Conservation (phyloP, 2,888 invertebrate species). For the Lycocerus yunnanus region DNA sequence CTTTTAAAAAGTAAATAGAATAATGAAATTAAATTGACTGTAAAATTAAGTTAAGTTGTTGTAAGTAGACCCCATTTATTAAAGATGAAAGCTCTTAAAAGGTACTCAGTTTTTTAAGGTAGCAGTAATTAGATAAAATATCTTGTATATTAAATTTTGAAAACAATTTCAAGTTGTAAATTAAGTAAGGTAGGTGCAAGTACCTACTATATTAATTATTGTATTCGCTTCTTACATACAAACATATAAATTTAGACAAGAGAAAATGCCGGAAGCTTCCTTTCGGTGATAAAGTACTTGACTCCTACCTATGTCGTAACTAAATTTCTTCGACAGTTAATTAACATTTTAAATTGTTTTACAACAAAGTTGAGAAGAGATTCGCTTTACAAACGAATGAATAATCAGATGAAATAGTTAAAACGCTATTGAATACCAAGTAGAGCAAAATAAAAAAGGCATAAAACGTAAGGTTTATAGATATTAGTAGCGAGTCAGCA, state of each 20-base stretch:
- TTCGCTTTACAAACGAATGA: neutral
- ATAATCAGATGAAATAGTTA: conserved; percentile 2
- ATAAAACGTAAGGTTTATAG: neutral
- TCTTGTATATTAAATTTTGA: neutral
- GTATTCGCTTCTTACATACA: neutral
- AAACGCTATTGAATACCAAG: neutral
- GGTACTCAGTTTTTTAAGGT: neutral
- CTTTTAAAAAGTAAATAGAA: neutral
- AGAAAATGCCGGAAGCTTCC: neutral
- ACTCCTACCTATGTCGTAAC: neutral
- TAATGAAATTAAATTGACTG: neutral
- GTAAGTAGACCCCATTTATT: neutral
- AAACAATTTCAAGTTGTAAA: neutral
- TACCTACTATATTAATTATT: neutral
- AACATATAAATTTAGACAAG: neutral
- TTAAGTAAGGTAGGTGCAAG: neutral
- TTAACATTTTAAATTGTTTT: conserved; percentile 2
- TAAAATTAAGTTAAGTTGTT: neutral
- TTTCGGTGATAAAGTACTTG: neutral
- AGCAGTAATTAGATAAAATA: neutral
- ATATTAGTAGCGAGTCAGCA: conserved; percentile 17
- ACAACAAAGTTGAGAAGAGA: conserved; percentile 2
- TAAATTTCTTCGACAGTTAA: conserved; percentile 1
- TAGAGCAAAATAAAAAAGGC: neutral
- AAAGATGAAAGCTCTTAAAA: neutral